Evolutionary conservation across 2,888 invertebrate species (phyloP), one percentile per base, ranked within the genome.

Genomic region (Eristalis arbustorum): DNA sequence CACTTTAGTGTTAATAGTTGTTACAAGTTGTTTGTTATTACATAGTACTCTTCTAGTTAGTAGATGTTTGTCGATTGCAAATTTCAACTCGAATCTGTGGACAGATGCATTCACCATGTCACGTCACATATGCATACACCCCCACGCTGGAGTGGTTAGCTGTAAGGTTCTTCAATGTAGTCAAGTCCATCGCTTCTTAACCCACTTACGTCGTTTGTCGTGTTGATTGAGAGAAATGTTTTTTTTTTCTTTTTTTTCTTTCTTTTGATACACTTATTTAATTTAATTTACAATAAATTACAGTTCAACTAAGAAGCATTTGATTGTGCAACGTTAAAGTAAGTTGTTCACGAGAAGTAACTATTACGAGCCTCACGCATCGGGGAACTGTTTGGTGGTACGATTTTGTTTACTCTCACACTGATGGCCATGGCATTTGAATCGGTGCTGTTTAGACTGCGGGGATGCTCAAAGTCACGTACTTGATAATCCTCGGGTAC

Each of bases 301-400:
- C 63, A 34, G 69, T 75, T 69, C 59, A 59, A 75, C 42, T n/a
- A 80, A 74, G 25, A 40, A 18, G 68, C 62, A 63, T 66, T 71
- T 18, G 4, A 57, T 67, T 37, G 49, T 49, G 49, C 49, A 49
- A 49, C 49, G 18, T 18, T n/a, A n/a, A 6, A 8, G 18, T 13
- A 6, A 18, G 5, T 18, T n/a, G 10, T 4, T 61, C 13, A 59
- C 34, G 92, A 92, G 75, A 92, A 92, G 79, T 92, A 92, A 78
- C 92, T 92, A 81, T 92, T 90, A 2, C 92, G 89, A n/a, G 89
- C 88, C 34, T 91, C 40, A 1, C 90, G 90, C 90, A 91, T 91
- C 80, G 90, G 90, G 2, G 92, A 92, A 40, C 83, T 90, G 42
- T 88, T 88, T 0, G 92, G 91, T 2, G 91, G 91, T 40, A 82